Evolutionary conservation across 2,113 vertebrate species (phyloP).

Genomic region (Cavia aperea): DNA sequence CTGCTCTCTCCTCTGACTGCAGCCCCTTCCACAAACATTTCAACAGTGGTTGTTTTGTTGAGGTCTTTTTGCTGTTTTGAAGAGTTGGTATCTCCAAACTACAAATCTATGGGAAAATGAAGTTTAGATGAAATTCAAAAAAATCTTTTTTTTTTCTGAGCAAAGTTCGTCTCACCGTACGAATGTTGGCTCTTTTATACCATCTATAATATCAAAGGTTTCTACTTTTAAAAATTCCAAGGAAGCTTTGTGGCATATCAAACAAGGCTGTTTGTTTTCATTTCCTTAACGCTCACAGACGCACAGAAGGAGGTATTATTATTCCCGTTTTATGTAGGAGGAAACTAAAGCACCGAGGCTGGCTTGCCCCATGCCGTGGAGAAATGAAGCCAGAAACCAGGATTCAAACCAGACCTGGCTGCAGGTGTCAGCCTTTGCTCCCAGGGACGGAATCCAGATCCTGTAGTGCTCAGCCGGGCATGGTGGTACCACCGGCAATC

Average conservation of each 20-base stretch:
- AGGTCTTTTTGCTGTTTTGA: not conserved
- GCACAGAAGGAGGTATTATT: not conserved
- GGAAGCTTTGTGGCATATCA: not conserved
- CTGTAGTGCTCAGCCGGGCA: not conserved
- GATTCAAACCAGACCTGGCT: not conserved
- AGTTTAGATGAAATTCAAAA: not conserved
- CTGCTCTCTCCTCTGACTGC: not conserved
- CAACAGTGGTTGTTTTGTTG: not conserved
- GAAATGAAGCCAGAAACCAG: not conserved
- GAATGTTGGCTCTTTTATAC: not conserved
- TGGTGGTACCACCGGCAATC: not conserved
- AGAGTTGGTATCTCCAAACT: not conserved
- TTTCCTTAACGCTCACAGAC: not conserved
- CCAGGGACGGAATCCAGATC: not conserved
- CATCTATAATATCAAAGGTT: not conserved
- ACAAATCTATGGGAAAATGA: not conserved
- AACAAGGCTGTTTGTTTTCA: slow-evolving; percentile 18
- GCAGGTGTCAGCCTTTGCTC: not conserved
- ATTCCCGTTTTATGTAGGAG: not conserved
- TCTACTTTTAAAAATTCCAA: slow-evolving; percentile 17
- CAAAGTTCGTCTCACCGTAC: no score
- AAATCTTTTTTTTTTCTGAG: not conserved
- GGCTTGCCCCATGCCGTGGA: rapidly evolving
- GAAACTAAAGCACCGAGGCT: not conserved
- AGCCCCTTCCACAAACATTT: not conserved